Evolutionary conservation across 2,888 invertebrate genomes (phyloP).

Genomic region (Athalia cordata): DNA sequence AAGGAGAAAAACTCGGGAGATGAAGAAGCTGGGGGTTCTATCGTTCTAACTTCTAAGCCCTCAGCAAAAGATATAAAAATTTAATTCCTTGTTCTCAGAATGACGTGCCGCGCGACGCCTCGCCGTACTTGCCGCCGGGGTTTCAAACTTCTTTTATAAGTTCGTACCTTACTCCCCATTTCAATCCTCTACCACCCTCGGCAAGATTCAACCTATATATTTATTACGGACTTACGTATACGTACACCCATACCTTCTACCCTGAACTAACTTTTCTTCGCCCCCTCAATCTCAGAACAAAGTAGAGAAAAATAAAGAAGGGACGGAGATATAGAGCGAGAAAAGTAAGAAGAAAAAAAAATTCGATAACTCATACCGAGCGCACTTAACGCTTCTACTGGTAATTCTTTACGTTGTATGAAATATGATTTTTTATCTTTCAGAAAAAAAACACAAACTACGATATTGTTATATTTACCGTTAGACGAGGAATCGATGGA

Average conservation of each 20-base stretch:
- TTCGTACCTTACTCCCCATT: conserved; percentile 50
- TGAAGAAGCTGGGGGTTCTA: conserved; percentile 52
- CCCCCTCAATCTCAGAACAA: not conserved
- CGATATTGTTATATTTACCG: not conserved
- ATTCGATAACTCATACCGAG: conserved; percentile 4
- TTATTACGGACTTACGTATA: conserved; percentile 12
- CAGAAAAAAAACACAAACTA: not conserved
- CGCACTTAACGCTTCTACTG: conserved; percentile 41
- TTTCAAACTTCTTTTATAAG: conserved; percentile 56
- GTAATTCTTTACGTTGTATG: conserved; percentile 35
- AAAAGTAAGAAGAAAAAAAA: conserved; percentile 13
- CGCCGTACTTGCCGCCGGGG: conserved; percentile 56
- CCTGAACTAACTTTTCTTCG: conserved; percentile 15
- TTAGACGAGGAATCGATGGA: not conserved
- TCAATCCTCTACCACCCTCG: conserved; percentile 39
- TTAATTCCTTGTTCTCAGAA: conserved; percentile 69
- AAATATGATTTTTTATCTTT: not conserved
- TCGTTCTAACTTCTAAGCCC: conserved; percentile 66
- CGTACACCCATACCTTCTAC: not conserved
- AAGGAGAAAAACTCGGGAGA: conserved; percentile 16
- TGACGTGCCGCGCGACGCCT: conserved; percentile 60
- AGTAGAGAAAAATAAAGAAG: too few species aligned
- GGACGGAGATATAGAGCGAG: too few species aligned
- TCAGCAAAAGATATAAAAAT: conserved; percentile 72
- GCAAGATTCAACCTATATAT: conserved; percentile 30